Evolutionary conservation across 2,888 invertebrate species (phyloP).

Genomic region (Phymatocera aterrima): DNA sequence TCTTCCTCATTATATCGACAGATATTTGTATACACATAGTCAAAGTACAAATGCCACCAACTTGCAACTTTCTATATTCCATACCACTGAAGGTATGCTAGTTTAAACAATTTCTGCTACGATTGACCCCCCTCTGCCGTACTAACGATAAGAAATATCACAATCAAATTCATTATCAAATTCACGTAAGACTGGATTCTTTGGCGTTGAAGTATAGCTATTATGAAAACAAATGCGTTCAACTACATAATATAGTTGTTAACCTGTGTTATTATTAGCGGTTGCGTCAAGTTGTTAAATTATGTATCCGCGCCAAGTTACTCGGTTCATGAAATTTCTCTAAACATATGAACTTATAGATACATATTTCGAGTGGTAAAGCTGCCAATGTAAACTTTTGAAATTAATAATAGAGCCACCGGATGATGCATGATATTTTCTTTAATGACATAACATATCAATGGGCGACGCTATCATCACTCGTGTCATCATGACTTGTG

Average conservation of each 20-base stretch:
- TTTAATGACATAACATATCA: no score
- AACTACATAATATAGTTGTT: background rate
- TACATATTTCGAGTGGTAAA: background rate
- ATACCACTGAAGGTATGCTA: no score
- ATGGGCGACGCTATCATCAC: no score
- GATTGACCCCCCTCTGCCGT: no score
- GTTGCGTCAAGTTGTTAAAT: background rate
- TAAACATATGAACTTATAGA: background rate
- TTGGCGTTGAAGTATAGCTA: background rate
- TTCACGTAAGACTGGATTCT: background rate
- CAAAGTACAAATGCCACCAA: no score
- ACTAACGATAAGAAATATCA: no score
- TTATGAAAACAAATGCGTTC: background rate
- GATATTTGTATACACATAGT: no score
- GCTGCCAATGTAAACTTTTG: background rate
- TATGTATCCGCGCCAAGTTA: background rate
- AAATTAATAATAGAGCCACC: background rate
- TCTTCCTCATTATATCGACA: no score
- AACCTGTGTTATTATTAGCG: background rate
- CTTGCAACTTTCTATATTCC: no score
- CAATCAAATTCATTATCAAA: background rate
- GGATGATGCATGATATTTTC: background rate
- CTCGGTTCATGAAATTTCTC: background rate
- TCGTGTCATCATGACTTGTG: no score
- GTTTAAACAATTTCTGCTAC: no score